Conservation (phyloP, 2,888 invertebrate genomes). For the Drosophila vallismaia region DNA sequence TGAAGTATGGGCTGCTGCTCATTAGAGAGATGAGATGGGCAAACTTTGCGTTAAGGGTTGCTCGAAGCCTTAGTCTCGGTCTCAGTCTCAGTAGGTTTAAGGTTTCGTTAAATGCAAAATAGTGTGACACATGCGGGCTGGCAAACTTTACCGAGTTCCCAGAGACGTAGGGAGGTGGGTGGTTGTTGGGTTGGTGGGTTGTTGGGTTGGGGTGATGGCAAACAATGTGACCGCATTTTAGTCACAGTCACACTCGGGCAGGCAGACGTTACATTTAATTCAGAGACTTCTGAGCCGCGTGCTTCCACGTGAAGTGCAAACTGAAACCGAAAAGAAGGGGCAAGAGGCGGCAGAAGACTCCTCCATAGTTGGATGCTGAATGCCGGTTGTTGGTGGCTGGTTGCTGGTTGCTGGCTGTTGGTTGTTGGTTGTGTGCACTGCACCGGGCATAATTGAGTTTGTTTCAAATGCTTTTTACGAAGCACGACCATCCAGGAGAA, state of each 20-base stretch:
- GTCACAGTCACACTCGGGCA: conserved; percentile 70
- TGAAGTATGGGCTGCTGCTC: conserved; percentile 36
- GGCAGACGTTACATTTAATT: conserved; percentile 47
- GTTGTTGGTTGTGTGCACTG: conserved; percentile 59
- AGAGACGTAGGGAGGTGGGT: background rate
- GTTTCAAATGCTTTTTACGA: conserved; percentile 78
- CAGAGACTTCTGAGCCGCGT: conserved; percentile 41
- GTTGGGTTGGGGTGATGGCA: conserved; percentile 40
- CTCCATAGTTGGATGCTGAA: conserved; percentile 34
- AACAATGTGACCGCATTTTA: conserved; percentile 81
- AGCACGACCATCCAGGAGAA: conserved; percentile 56
- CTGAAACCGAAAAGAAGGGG: conserved; percentile 13
- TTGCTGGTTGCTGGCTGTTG: conserved; percentile 26
- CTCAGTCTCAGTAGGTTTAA: conserved; percentile 33
- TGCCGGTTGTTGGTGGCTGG: conserved; percentile 24
- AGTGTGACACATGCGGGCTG: conserved; percentile 74
- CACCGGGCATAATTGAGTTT: conserved; percentile 78
- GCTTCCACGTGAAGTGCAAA: conserved; percentile 40
- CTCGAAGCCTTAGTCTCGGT: conserved; percentile 1
- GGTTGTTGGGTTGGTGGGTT: background rate
- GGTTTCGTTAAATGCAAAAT: conserved; percentile 60
- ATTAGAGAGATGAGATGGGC: conserved; percentile 20
- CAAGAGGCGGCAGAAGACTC: background rate
- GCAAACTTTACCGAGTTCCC: conserved; percentile 50
- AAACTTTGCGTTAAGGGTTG: conserved; percentile 23